These are phyloP conservation scores for Hylaea fasciaria DNA, from an alignment of 2,888 invertebrate species.

Conservation along the genomic window DNA sequence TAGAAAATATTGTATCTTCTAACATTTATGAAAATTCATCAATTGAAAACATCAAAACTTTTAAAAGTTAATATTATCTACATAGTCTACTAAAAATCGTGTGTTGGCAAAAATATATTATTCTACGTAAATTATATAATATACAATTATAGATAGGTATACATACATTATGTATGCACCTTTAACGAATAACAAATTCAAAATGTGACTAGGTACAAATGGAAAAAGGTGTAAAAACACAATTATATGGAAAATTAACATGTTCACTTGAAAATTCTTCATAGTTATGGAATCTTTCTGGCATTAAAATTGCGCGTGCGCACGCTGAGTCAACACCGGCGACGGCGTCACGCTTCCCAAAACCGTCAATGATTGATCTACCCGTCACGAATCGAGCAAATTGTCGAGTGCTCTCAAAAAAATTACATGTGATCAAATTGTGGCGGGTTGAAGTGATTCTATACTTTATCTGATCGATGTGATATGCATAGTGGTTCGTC, in stretches of 20 bases:
- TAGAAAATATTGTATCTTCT: no score
- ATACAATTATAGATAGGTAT: no score
- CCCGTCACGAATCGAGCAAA: conserved; percentile 42
- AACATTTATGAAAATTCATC: no score
- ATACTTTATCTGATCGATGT: no score
- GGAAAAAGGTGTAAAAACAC: background rate
- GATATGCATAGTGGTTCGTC: no score
- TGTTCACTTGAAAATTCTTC: conserved; percentile 5
- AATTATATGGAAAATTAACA: conserved; percentile 3
- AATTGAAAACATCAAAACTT: no score
- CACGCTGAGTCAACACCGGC: conserved; percentile 51
- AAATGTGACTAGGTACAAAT: background rate
- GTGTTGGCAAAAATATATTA: no score
- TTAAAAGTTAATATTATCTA: no score
- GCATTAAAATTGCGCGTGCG: conserved; percentile 61
- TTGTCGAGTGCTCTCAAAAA: conserved; percentile 20
- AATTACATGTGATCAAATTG: conserved; percentile 37
- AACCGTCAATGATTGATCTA: conserved; percentile 43
- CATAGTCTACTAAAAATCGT: no score
- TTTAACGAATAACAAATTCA: background rate
- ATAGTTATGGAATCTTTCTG: conserved; percentile 45
- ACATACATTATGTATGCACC: no score
- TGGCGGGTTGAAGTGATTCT: conserved; percentile 10
- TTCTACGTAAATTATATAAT: no score
- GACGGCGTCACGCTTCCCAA: conserved; percentile 31